phyloP scores from a whole-genome alignment of 2,113 vertebrate genomes.

The Excalfactoria chinensis region DNA sequence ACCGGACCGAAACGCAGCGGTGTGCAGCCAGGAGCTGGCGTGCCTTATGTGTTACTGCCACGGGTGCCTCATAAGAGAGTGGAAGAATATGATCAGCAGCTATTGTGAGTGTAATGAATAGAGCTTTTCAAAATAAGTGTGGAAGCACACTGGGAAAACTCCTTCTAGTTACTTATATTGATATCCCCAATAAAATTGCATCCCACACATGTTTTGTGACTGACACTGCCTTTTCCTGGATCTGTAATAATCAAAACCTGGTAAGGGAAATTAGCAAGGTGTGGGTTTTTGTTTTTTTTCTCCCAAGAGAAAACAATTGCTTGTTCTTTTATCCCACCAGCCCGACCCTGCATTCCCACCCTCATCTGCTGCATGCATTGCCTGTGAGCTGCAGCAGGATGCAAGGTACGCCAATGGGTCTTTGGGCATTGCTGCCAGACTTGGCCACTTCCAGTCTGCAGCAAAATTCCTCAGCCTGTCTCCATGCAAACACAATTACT shows the following conservation, averaged over 20 bases:
- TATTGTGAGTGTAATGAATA: background rate
- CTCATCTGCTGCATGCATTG: background rate
- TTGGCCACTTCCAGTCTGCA: background rate
- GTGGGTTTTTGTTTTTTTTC: background rate
- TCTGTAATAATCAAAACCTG: background rate
- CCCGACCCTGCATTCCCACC: background rate
- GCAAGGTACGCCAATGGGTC: background rate
- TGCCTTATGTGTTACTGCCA: background rate
- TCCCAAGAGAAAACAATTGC: background rate
- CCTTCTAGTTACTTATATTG: background rate
- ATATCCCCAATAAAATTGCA: background rate
- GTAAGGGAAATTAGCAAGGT: background rate
- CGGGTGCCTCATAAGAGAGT: rapidly evolving
- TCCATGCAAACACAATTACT: background rate
- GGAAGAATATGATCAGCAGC: background rate
- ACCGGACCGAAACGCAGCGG: rapidly evolving
- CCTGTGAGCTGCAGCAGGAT: background rate
- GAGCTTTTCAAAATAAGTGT: background rate
- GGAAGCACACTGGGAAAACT: background rate
- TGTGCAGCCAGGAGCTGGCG: rapidly evolving
- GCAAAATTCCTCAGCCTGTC: background rate
- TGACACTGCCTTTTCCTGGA: background rate
- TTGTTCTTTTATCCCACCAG: background rate
- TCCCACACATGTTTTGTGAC: background rate
- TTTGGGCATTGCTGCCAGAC: background rate